Evolutionary conservation across 2,888 invertebrate species (phyloP).

Genomic region (Serripes groenlandicus): DNA sequence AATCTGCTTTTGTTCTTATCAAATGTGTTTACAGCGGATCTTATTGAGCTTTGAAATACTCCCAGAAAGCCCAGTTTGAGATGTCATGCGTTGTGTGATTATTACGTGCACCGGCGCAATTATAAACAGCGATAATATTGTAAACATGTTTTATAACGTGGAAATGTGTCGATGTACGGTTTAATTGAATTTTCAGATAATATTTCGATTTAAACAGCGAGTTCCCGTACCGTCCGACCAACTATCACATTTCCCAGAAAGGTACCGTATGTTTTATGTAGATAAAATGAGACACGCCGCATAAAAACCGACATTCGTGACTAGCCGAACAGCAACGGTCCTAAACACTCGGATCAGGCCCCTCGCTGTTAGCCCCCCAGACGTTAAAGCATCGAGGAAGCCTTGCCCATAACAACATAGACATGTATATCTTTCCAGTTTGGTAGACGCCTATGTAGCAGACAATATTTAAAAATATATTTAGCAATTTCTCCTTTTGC

Average conservation of each 20-base stretch:
- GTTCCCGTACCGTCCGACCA: not conserved
- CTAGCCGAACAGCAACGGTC: no score
- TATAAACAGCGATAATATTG: slow-evolving; percentile 29
- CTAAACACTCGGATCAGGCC: no score
- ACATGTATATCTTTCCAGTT: not conserved
- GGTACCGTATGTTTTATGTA: slow-evolving; percentile 21
- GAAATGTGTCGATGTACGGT: slow-evolving; percentile 31
- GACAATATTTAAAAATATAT: no score
- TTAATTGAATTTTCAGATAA: slow-evolving; percentile 61
- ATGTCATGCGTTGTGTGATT: not conserved
- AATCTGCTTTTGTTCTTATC: no score
- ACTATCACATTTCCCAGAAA: slow-evolving; percentile 9
- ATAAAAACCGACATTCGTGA: no score
- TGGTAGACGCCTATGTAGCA: no score
- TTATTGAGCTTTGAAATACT: not conserved
- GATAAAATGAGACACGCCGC: no score
- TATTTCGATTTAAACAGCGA: slow-evolving; percentile 29
- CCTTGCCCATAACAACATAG: not conserved
- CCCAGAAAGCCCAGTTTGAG: not conserved
- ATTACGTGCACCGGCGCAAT: slow-evolving; percentile 6
- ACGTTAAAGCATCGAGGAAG: no score
- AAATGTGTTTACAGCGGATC: not conserved
- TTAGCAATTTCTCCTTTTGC: no score
- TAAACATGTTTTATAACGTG: slow-evolving; percentile 34
- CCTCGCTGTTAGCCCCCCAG: no score